Evolutionary conservation across 2,113 vertebrate species (phyloP).

Genomic region (Marmota flaviventris): DNA sequence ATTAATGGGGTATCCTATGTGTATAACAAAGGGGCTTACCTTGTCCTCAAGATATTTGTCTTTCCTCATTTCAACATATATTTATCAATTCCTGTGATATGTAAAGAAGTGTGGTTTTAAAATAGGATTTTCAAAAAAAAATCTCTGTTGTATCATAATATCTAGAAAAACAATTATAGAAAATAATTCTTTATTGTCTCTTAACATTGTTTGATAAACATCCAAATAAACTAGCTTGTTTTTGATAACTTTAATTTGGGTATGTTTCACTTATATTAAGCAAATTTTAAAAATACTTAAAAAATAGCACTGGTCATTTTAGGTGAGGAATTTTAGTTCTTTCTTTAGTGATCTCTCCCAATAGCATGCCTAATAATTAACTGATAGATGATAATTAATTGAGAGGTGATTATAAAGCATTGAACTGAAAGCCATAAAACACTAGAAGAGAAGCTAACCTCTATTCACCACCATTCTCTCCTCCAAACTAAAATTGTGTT

Average conservation of each 20-base stretch:
- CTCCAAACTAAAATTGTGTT: conserved; percentile 27
- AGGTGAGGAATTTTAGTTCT: conserved; percentile 31
- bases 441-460: not conserved
- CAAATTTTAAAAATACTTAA: conserved; percentile 1
- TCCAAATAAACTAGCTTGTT: conserved; percentile 7
- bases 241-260: conserved; percentile 35
- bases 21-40: not conserved
- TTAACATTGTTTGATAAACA: conserved; percentile 3
- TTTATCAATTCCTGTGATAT: conserved; percentile 1
- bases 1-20: not conserved
- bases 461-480: not conserved
- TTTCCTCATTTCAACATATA: not conserved
- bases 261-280: not conserved
- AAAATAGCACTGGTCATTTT: conserved; percentile 16
- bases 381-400: conserved; percentile 16
- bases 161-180: not conserved
- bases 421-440: conserved; percentile 26
- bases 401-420: conserved; percentile 40
- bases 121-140: conserved; percentile 1
- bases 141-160: not conserved
- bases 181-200: not conserved
- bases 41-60: not conserved
- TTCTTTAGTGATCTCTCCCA: conserved; percentile 15
- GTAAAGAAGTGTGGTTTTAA: not conserved
- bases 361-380: conserved; percentile 27